Evolutionary conservation across 2,888 invertebrate species (phyloP), one percentile per base, ranked within the genome.

Genomic region (Drosophila vallismaia): DNA sequence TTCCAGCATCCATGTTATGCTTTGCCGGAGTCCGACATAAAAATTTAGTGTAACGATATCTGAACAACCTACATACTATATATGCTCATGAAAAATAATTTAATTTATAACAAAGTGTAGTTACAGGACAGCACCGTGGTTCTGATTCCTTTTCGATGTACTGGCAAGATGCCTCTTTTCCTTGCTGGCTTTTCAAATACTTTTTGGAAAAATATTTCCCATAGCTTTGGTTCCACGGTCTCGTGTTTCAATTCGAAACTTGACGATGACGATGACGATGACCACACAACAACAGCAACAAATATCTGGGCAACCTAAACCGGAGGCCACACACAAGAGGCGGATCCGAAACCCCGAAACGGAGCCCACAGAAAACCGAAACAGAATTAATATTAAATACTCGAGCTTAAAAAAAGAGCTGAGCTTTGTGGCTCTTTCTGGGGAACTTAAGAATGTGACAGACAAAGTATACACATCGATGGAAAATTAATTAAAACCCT

Each of bases 401-500:
- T 46, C 48, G n/a, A 45, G 44, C 60, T 26, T 31, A 28, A 28
- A n/a, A 33, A 44, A 14, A 19, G 19, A 28, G 42, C 31, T 42
- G 53, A 45, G 46, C 38, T 48, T 19, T 19, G 19, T 14, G 26
- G 48, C 26, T 51, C 33, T 8, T 19, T 26, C 24, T n/a, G 14
- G 8, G 19, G 40, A 19, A 42, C 7, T 42, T 14, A 19, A 42
- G 40, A 42, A 42, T 42, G 40, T 42, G 40, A 42, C 40, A 42
- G 14, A 19, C 50, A 8, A 28, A 28, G 28, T 28, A 6, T 36
- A 54, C n/a, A 36, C 71, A 56, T 75, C 69, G 74, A 76, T 76
- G 60, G 67, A 79, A 81, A 84, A 84, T 81, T 84, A 81, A 81
- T 81, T 84, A 81, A 74, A 78, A 77, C 50, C 58, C 49, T 40